These are phyloP conservation scores for Papilio machaon DNA, from an alignment of 1,140 invertebrate genomes.

Conservation along the genomic window DNA sequence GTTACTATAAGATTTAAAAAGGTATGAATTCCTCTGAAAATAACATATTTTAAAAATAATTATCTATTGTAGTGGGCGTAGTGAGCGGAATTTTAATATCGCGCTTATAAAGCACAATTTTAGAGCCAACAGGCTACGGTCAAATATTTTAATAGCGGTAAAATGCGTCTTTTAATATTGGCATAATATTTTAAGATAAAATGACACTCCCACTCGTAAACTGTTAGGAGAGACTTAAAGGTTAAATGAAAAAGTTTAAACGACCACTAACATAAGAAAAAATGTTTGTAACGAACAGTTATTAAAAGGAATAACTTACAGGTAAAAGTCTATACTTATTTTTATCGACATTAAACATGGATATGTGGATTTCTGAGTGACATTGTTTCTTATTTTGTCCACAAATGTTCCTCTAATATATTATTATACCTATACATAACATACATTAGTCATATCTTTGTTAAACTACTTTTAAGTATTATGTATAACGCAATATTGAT, in stretches of 20 bases:
- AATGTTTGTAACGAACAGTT: neutral
- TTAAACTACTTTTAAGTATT: too few species aligned
- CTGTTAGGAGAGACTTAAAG: neutral
- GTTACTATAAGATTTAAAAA: too few species aligned
- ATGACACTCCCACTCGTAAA: neutral
- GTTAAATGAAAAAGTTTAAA: neutral
- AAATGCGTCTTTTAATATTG: conserved; percentile 17
- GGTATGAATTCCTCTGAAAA: neutral
- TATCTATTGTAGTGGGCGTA: neutral
- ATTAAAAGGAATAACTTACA: neutral
- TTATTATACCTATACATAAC: too few species aligned
- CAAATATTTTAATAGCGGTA: conserved; percentile 17
- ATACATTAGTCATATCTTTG: neutral
- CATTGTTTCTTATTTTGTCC: neutral
- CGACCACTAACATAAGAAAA: neutral
- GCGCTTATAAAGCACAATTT: conserved; percentile 4
- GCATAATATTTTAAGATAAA: neutral
- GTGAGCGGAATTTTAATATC: conserved; percentile 19
- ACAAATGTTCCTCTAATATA: neutral
- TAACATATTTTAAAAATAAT: neutral
- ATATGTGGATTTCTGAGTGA: neutral
- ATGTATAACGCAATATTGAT: neutral
- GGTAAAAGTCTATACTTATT: too few species aligned
- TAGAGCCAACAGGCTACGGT: conserved; percentile 15
- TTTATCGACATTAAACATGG: too few species aligned